phyloP scores from a whole-genome alignment of 2,797 vertebrate species.

The Aeoliscus strigatus region DNA sequence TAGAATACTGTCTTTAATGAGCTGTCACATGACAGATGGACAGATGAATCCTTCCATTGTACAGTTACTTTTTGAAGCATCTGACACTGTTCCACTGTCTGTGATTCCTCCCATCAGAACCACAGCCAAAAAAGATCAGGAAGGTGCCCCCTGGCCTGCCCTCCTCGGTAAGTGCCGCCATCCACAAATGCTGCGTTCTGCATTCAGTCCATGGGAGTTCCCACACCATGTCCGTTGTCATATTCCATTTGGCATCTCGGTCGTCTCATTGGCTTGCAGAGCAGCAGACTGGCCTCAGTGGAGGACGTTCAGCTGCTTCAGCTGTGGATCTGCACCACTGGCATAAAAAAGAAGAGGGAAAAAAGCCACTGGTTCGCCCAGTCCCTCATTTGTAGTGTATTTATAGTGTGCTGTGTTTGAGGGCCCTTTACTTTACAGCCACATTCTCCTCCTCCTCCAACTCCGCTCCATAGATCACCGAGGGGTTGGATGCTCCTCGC shows the following conservation, averaged over 20 bases:
- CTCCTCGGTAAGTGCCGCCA: slow-evolving; percentile 82
- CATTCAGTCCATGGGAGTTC: slow-evolving; percentile 24
- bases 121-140: slow-evolving; percentile 93
- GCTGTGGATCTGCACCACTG: slow-evolving; percentile 47
- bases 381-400: slow-evolving; percentile 64
- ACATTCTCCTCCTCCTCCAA: slow-evolving; percentile 56
- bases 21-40: slow-evolving; percentile 30
- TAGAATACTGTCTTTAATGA: slow-evolving; percentile 36
- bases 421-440: slow-evolving; percentile 62
- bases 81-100: too few species aligned
- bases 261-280: slow-evolving; percentile 27
- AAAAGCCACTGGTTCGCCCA: slow-evolving; percentile 49
- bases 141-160: slow-evolving; percentile 96
- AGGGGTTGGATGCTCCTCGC: slow-evolving; percentile 56
- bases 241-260: slow-evolving; percentile 39
- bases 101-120: slow-evolving; percentile 73
- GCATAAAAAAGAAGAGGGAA: slow-evolving; percentile 17
- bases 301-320: slow-evolving; percentile 53
- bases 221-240: slow-evolving; percentile 31
- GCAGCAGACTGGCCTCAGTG: slow-evolving; percentile 32
- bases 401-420: slow-evolving; percentile 68
- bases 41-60: too few species aligned
- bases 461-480: slow-evolving; percentile 44
- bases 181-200: slow-evolving; percentile 21
- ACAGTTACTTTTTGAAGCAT: too few species aligned